phyloP scores from a whole-genome alignment of 2,888 invertebrate species.

The Drosophila niveifrons region DNA sequence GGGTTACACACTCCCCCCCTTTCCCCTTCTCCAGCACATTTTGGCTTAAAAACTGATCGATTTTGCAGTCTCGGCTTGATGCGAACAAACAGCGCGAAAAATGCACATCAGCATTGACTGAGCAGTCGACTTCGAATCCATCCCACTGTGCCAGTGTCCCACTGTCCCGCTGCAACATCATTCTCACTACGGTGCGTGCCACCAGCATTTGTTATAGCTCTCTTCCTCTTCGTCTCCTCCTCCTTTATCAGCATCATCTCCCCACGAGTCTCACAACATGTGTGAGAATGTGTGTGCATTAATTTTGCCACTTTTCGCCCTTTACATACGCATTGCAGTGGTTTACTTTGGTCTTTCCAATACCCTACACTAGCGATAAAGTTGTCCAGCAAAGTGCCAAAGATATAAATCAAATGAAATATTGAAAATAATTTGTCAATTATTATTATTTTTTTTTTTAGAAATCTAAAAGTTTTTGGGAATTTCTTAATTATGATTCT shows the following conservation, averaged over 20 bases:
- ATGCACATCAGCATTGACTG: constrained; percentile 46
- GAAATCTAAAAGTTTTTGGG: no score
- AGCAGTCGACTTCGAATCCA: constrained; percentile 19
- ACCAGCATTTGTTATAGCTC: constrained; percentile 58
- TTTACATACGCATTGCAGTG: constrained; percentile 43
- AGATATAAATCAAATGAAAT: no score
- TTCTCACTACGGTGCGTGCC: constrained; percentile 61
- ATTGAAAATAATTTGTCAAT: no score
- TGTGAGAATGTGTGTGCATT: constrained; percentile 63
- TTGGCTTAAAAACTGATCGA: constrained; percentile 65
- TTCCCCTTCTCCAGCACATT: constrained; percentile 7
- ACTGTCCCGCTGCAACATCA: constrained; percentile 41
- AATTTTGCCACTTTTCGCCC: constrained; percentile 64
- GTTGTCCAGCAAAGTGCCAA: no score
- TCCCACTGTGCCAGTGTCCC: constrained; percentile 3
- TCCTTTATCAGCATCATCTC: background rate
- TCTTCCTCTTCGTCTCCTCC: background rate
- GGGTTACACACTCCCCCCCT: background rate
- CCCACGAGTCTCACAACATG: background rate
- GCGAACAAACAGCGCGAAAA: constrained; percentile 47
- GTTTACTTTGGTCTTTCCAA: constrained; percentile 26
- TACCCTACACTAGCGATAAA: constrained; percentile 30
- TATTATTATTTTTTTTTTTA: no score
- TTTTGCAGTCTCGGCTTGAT: constrained; percentile 54
- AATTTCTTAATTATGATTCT: no score